Base-by-base conservation (phyloP, 2,113 vertebrate genomes). In the Alligator mississippiensis region DNA sequence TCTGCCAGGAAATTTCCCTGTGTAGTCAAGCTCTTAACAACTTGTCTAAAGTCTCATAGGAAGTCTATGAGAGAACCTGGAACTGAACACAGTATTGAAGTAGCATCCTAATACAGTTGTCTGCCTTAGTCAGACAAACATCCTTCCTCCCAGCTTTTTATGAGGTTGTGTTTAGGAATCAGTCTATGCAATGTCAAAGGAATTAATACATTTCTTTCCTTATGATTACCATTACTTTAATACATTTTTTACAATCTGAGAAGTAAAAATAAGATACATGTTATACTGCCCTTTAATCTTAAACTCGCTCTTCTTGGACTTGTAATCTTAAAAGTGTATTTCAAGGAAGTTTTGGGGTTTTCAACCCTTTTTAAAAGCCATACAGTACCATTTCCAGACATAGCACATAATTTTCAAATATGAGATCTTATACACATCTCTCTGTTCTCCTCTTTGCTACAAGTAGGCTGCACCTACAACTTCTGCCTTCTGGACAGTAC, bases 151-250 rank as follows among this genome's bases (percentile, higher is more conserved):
- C 81, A 81, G 11, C 9, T 87, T 88, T 72, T 88, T 77, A 16
- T 76, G 70, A 47, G 54, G 4, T 22, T 58, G 2, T 59, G 27
- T 60, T 74, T 54, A 38, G 82, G 30, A 60, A 21, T 62, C 66
- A 72, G 14, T 78, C 72, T 82, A 27, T 63, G 34, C 80, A 74
- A 87, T 59, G 89, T 8, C 87, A 64, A 92, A 78, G n/a, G 78
- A 68, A 85, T 47, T 83, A 90, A 90, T 82, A 9, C 84, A 88
- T 86, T 88, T 84, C 81, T 90, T 92, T 75, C 22, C 6, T 76
- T 68, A 14, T 66, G 59, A 85, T 91, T 70, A 86, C 28, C 12
- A 59, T 90, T 28, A 34, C 34, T 88, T 91, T 87, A 85, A 30
- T 80, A 58, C n/a, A 1, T 2, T 89, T 88, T 89, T 80, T 28